Conservation (phyloP, 2,797 vertebrate species). For the Danionella dracula region DNA sequence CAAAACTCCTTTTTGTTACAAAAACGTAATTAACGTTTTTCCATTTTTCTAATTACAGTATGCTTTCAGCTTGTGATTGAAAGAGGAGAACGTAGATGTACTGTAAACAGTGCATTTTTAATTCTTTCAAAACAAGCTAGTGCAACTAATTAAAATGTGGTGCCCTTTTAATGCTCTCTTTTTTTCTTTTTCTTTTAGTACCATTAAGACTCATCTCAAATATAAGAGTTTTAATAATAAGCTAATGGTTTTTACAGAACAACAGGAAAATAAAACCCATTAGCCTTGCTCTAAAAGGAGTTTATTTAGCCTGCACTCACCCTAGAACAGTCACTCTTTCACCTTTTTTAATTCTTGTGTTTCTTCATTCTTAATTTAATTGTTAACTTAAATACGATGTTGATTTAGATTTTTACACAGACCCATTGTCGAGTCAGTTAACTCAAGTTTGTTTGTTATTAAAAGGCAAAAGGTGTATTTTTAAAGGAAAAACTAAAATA, state of each 20-base stretch:
- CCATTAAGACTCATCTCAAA: constrained; percentile 1
- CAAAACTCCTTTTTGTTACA: neutral
- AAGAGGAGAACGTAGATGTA: neutral
- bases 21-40: constrained; percentile 9
- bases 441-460: too few species aligned
- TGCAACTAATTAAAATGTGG: neutral
- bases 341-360: too few species aligned
- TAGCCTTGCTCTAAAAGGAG: too few species aligned
- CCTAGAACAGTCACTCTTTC: too few species aligned
- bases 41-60: neutral
- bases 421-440: too few species aligned
- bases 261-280: too few species aligned
- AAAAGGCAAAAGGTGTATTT: too few species aligned
- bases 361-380: too few species aligned
- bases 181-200: neutral
- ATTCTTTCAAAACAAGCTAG: neutral
- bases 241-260: neutral
- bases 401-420: too few species aligned
- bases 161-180: neutral
- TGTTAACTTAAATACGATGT: too few species aligned
- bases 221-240: neutral
- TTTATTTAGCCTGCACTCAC: neutral
- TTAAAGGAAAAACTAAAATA: too few species aligned
- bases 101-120: too few species aligned
- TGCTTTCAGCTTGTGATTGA: neutral